phyloP scores from a whole-genome alignment of 2,113 vertebrate genomes.

The Muntiacus muntjak region DNA sequence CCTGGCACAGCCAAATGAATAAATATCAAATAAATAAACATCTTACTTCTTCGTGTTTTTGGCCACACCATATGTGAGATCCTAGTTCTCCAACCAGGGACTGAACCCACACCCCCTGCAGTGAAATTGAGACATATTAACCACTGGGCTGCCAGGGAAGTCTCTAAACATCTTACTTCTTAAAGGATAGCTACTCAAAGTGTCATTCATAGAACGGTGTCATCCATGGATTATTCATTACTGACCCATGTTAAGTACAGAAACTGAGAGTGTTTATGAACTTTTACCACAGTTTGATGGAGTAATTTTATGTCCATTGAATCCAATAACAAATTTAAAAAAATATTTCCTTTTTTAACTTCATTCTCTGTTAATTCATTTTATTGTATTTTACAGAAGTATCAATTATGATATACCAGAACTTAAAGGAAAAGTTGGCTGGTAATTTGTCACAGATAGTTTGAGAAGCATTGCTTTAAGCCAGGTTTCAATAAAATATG shows the following conservation, averaged over 20 bases:
- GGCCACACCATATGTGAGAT: background rate
- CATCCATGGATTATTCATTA: background rate
- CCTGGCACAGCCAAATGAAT: background rate
- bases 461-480: background rate
- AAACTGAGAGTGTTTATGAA: background rate
- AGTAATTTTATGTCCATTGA: background rate
- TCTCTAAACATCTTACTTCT: background rate
- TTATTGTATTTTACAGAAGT: background rate
- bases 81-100: background rate
- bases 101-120: background rate
- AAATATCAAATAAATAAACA: background rate
- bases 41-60: background rate
- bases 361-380: background rate
- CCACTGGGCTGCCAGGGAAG: background rate
- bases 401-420: background rate
- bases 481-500: background rate
- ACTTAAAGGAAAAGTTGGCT: background rate
- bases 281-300: background rate
- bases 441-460: background rate
- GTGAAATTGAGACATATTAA: background rate
- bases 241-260: background rate
- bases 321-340: background rate
- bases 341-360: background rate
- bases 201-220: background rate
- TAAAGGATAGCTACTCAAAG: background rate